phyloP scores from a whole-genome alignment of 2,888 invertebrate species.

The Lumbricus terrestris region DNA sequence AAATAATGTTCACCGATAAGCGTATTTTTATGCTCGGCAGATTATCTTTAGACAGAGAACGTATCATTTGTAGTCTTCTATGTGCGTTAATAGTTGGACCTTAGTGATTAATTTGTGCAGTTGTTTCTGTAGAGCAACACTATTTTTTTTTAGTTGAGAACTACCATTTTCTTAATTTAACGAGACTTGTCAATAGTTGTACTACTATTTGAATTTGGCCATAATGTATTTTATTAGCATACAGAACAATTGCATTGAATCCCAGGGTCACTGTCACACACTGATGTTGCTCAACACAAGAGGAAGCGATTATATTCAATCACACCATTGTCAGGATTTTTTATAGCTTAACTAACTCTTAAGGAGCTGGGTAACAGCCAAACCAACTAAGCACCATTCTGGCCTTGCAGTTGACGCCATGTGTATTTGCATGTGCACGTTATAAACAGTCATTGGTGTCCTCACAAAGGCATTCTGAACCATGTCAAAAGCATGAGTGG shows the following conservation, averaged over 20 bases:
- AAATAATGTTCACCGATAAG: background rate
- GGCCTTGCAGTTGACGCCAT: background rate
- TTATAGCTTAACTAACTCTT: background rate
- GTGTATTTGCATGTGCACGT: background rate
- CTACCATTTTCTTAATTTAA: background rate
- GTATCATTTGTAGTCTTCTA: background rate
- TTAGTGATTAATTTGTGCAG: background rate
- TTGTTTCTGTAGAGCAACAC: background rate
- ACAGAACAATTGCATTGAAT: background rate
- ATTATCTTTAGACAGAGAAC: background rate
- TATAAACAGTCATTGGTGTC: background rate
- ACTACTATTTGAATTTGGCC: background rate
- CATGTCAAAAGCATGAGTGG: background rate
- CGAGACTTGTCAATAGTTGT: background rate
- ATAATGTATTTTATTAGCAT: background rate
- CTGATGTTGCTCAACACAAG: background rate
- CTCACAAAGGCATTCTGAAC: background rate
- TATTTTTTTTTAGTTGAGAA: background rate
- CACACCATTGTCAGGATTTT: background rate
- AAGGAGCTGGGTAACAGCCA: too few species aligned
- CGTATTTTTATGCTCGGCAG: background rate
- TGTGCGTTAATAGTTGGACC: background rate
- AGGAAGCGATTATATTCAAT: background rate
- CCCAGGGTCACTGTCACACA: background rate
- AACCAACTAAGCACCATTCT: too few species aligned